A percentile compares a stretch with the other conserved stretches of the same genome.
These are phyloP conservation scores for Larimichthys crocea DNA, from an alignment of 2,113 vertebrate genomes.

Conservation along the genomic window DNA sequence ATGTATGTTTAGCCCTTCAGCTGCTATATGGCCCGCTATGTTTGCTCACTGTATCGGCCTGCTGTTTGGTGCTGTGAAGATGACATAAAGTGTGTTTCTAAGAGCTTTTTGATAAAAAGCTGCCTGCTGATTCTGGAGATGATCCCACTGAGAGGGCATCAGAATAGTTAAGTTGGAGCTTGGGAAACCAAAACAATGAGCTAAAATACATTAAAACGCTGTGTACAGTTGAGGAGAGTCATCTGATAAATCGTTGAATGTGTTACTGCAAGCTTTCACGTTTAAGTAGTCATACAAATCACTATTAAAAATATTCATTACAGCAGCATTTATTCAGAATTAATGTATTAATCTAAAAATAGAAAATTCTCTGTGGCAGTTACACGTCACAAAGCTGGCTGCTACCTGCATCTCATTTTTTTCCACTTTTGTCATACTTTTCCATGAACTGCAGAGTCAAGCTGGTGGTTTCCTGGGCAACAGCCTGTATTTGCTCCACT, in stretches of 20 bases:
- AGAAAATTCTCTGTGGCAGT: background rate
- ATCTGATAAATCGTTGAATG: no score
- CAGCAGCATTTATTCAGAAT: background rate
- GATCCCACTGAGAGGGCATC: no score
- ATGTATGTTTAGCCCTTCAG: background rate
- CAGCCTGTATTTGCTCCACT: conserved; percentile 78
- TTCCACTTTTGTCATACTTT: conserved; percentile 72
- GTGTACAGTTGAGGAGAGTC: no score
- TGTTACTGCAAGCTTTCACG: background rate
- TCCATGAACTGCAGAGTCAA: conserved; percentile 84
- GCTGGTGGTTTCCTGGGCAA: conserved; percentile 82
- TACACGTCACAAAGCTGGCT: no score
- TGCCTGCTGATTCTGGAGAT: no score
- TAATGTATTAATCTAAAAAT: background rate
- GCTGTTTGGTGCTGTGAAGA: background rate
- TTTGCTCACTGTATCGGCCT: background rate
- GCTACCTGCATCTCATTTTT: no score
- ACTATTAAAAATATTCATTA: background rate
- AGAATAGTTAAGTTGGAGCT: no score
- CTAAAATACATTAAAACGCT: no score
- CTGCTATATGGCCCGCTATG: background rate
- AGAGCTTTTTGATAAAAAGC: background rate
- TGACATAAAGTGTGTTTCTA: background rate
- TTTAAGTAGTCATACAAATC: background rate
- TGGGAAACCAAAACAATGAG: no score